phyloP scores from a whole-genome alignment of 2,113 vertebrate genomes.

The Hemicordylus capensis region DNA sequence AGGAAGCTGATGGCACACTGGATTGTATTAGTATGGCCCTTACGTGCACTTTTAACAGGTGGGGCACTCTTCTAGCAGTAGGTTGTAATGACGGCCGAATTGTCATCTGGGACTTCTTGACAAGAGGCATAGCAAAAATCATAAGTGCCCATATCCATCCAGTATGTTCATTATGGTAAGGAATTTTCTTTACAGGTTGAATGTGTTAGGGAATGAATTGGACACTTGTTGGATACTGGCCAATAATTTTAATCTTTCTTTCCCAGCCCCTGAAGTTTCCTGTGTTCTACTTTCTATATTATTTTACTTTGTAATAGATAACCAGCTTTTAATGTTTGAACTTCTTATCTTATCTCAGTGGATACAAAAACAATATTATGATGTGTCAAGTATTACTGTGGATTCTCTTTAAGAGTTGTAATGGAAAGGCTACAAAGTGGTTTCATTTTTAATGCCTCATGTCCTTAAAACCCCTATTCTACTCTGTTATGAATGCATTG shows the following conservation, averaged over 20 bases:
- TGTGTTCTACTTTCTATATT: not conserved
- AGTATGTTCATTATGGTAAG: conserved; percentile 93
- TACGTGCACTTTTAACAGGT: conserved; percentile 98
- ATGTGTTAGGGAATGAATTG: not conserved
- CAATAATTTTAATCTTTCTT: not conserved
- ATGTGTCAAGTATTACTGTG: not conserved
- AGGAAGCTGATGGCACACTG: conserved; percentile 97
- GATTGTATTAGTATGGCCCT: conserved; percentile 99
- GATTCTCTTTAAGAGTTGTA: not conserved
- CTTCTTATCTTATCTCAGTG: not conserved
- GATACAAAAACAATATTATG: too few relatives aligned
- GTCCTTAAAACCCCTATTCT: not conserved
- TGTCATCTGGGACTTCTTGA: conserved; percentile 98
- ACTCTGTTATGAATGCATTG: not conserved
- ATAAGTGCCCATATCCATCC: conserved; percentile 98
- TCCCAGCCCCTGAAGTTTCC: not conserved
- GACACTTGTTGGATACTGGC: not conserved
- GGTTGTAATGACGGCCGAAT: conserved; percentile 97
- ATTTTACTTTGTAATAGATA: not conserved
- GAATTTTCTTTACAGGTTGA: conserved; percentile 34
- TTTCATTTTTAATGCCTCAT: not conserved
- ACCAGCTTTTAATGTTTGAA: too few relatives aligned
- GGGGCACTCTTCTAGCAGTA: conserved; percentile 96
- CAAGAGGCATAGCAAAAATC: conserved; percentile 96
- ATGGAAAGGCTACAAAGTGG: not conserved